Conservation (phyloP, 64 coral and sea anemone genomes). For the Actinia equina region DNA sequence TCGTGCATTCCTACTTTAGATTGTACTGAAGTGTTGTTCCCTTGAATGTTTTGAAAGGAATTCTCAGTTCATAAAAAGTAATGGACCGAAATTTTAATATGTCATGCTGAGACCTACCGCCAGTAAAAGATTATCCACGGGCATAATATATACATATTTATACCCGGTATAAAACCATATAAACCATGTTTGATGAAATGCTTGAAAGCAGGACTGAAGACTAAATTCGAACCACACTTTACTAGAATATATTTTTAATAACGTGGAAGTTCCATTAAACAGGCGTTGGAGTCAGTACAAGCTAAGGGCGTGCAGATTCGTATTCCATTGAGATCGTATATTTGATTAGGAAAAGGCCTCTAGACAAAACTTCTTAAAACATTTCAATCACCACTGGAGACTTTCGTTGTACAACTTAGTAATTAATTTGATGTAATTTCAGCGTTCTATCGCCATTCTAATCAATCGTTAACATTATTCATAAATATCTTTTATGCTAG, state of each 20-base stretch:
- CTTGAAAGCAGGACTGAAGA: background rate
- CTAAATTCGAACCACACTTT: background rate
- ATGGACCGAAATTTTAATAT: no score
- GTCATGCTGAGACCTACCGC: no score
- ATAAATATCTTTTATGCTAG: no score
- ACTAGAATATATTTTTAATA: background rate
- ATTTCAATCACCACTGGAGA: background rate
- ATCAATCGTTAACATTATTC: no score
- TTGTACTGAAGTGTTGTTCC: no score
- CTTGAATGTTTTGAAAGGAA: no score
- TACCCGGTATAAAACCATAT: no score
- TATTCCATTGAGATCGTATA: background rate
- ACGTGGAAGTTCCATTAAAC: background rate
- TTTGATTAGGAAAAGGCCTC: background rate
- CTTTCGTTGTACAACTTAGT: background rate
- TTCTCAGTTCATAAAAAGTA: no score
- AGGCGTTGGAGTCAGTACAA: background rate
- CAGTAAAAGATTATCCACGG: no score
- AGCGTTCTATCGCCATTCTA: no score
- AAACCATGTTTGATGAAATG: background rate
- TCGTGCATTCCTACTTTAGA: background rate
- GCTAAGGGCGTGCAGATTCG: background rate
- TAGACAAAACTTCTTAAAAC: conserved; percentile 6
- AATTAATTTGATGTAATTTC: background rate
- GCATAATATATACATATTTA: no score